phyloP scores from a whole-genome alignment of 2,797 vertebrate species.

The Premnoplex brunnescens region DNA sequence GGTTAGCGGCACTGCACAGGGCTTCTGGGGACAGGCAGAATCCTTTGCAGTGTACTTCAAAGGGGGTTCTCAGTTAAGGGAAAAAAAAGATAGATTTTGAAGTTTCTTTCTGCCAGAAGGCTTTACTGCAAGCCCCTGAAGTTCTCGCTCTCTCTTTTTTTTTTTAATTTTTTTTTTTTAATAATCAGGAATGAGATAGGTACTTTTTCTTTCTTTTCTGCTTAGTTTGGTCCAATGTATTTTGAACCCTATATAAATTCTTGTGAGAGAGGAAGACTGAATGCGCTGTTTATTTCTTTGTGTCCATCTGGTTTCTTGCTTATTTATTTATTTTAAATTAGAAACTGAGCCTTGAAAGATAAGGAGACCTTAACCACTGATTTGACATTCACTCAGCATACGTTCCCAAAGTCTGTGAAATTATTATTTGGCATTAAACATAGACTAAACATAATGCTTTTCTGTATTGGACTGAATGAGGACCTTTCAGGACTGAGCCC shows the following conservation, averaged over 20 bases:
- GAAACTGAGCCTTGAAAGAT: background rate
- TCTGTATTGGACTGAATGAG: background rate
- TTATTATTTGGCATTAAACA: background rate
- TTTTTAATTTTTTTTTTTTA: slow-evolving; percentile 17
- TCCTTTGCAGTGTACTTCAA: slow-evolving; percentile 64
- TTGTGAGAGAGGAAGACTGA: background rate
- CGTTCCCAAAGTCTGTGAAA: background rate
- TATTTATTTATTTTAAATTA: slow-evolving; percentile 16
- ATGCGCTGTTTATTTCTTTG: background rate
- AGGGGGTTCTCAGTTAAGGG: slow-evolving; percentile 56
- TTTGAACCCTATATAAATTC: slow-evolving; percentile 24
- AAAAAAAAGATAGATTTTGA: slow-evolving; percentile 69
- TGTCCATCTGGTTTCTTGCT: background rate
- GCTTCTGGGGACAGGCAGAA: slow-evolving; percentile 60
- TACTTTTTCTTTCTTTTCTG: slow-evolving; percentile 63
- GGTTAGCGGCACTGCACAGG: slow-evolving; percentile 43
- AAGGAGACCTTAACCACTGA: background rate
- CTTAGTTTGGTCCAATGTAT: slow-evolving; percentile 56
- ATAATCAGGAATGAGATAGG: slow-evolving; percentile 60
- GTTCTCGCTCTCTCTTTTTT: slow-evolving; percentile 41
- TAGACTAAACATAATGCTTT: background rate
- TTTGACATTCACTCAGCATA: background rate
- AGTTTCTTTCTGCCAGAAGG: slow-evolving; percentile 74
- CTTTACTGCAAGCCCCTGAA: slow-evolving; percentile 61
- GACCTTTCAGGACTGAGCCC: background rate